These are phyloP conservation scores for Dione vanillae DNA, from an alignment of 2,888 invertebrate genomes.

Conservation along the genomic window DNA sequence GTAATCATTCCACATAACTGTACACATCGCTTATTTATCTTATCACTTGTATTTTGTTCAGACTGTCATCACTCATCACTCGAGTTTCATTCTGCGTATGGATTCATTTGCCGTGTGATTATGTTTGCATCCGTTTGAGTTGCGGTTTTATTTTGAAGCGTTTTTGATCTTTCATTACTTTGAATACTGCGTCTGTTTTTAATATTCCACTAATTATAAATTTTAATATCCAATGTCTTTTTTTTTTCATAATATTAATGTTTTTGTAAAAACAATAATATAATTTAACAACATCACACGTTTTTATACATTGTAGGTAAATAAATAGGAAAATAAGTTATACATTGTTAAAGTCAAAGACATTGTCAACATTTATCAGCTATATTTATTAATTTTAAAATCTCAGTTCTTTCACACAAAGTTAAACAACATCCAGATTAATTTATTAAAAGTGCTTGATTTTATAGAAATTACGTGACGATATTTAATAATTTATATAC, in stretches of 20 bases:
- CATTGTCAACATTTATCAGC: background rate
- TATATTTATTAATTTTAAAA: background rate
- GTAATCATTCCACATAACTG: slow-evolving; percentile 46
- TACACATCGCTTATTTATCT: slow-evolving; percentile 49
- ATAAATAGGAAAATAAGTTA: background rate
- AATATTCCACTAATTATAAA: background rate
- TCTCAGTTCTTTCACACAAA: background rate
- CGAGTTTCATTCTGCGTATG: slow-evolving; percentile 54
- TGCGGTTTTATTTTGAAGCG: slow-evolving; percentile 22
- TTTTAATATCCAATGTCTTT: background rate
- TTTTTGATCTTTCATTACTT: background rate
- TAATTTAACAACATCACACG: background rate
- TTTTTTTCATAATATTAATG: background rate
- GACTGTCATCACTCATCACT: slow-evolving; percentile 54
- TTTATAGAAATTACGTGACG: too few relatives aligned
- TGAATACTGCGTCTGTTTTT: background rate
- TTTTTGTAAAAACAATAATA: background rate
- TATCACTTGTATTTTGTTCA: slow-evolving; percentile 52
- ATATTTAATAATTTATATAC: too few relatives aligned
- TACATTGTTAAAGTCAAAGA: background rate
- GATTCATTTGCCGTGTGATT: slow-evolving; percentile 50
- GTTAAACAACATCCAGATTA: background rate
- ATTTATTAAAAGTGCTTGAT: background rate
- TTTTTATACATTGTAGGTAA: background rate
- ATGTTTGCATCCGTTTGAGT: slow-evolving; percentile 45